A percentile compares a stretch with the other conserved stretches of the same genome.
Evolutionary conservation across 2,113 vertebrate genomes (phyloP).

Genomic region (Daphoenositta chrysoptera): DNA sequence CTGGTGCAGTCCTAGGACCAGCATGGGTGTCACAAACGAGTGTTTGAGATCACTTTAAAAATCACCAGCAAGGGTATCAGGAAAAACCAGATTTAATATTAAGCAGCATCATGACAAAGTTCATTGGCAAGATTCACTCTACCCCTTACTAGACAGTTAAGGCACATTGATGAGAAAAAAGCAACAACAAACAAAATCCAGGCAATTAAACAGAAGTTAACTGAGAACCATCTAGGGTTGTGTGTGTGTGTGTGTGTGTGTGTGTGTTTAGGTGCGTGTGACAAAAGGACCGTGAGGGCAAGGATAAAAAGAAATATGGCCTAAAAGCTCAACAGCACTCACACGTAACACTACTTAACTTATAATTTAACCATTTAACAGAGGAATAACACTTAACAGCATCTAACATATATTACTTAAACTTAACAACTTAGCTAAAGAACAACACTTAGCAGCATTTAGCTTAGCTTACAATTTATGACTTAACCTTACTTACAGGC

Average conservation of each 20-base stretch:
- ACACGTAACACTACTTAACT: background rate
- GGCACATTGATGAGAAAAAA: background rate
- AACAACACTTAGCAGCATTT: background rate
- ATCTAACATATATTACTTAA: background rate
- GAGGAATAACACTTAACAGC: background rate
- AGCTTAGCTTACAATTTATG: background rate
- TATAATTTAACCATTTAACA: background rate
- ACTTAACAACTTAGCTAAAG: background rate
- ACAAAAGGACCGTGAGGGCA: background rate
- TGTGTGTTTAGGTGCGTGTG: background rate
- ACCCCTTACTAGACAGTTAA: background rate
- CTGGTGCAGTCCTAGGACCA: background rate
- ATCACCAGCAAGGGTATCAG: background rate
- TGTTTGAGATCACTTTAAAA: background rate
- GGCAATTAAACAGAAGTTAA: background rate
- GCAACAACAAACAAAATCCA: background rate
- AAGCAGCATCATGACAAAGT: accelerated
- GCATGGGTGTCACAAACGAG: accelerated
- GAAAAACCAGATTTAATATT: background rate
- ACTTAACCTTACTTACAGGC: background rate
- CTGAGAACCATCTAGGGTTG: accelerated
- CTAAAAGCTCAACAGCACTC: background rate
- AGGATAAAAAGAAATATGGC: background rate
- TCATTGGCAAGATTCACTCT: background rate
- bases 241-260: background rate